Evolutionary conservation across 2,113 vertebrate species (phyloP).

Genomic region (Helogale parvula): DNA sequence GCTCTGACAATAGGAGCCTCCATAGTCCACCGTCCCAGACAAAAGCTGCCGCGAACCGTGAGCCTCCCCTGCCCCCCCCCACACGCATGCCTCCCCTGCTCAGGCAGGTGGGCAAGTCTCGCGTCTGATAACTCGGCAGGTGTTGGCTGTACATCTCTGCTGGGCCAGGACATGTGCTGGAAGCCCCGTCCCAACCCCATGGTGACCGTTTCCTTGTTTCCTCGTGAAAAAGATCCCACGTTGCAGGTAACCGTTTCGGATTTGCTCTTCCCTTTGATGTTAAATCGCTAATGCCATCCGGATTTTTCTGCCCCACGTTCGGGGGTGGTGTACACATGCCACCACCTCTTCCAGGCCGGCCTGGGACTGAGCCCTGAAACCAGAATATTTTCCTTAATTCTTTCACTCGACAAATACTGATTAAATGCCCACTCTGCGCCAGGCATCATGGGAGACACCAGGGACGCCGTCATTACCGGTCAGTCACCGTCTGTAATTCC

Average conservation of each 20-base stretch:
- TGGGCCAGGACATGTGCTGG: background rate
- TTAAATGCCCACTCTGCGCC: background rate
- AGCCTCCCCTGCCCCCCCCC: too few relatives aligned
- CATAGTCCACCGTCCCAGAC: background rate
- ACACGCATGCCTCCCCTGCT: background rate
- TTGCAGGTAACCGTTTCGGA: background rate
- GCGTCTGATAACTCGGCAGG: background rate
- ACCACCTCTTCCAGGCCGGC: background rate
- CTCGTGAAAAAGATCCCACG: background rate
- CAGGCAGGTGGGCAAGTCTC: background rate
- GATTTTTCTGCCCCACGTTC: background rate
- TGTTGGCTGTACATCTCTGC: background rate
- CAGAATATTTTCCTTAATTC: background rate
- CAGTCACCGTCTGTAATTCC: background rate
- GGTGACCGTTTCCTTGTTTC: background rate
- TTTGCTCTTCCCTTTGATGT: background rate
- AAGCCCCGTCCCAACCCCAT: fast-evolving
- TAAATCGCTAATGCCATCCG: background rate
- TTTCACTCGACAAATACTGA: background rate
- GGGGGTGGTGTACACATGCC: background rate
- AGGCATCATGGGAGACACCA: background rate
- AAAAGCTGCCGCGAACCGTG: background rate
- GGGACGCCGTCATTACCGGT: background rate
- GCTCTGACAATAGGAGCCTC: background rate
- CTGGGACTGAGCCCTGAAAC: background rate